A percentile compares a stretch with the other conserved stretches of the same genome.
phyloP scores from a whole-genome alignment of 1,140 invertebrate species.

The Melitaea cinxia region DNA sequence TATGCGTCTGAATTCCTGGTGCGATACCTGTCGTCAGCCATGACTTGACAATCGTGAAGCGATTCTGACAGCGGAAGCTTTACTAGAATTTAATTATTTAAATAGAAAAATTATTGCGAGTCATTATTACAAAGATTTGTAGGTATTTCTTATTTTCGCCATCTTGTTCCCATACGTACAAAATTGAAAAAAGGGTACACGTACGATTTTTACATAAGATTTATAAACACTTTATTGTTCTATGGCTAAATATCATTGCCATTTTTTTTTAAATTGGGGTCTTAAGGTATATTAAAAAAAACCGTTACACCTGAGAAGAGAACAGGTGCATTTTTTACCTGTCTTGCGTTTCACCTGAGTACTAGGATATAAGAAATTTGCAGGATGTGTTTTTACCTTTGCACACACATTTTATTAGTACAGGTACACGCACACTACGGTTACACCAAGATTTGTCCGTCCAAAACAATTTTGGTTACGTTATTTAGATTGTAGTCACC shows the following conservation, averaged over 20 bases:
- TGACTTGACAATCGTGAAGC: slow-evolving; percentile 70
- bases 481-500: too few species aligned
- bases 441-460: neutral
- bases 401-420: slow-evolving; percentile 35
- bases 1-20: slow-evolving; percentile 53
- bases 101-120: neutral
- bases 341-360: slow-evolving; percentile 66
- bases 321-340: slow-evolving; percentile 61
- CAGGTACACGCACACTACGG: slow-evolving; percentile 24
- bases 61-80: slow-evolving; percentile 59
- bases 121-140: too few species aligned
- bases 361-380: slow-evolving; percentile 57
- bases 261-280: too few species aligned
- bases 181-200: too few species aligned
- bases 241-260: too few species aligned
- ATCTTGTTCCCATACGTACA: too few species aligned
- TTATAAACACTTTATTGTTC: too few species aligned
- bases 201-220: too few species aligned
- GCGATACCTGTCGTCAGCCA: slow-evolving; percentile 65
- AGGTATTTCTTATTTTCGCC: too few species aligned
- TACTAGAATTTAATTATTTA: neutral
- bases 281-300: too few species aligned
- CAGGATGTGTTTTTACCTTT: slow-evolving; percentile 50
- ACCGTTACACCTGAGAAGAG: slow-evolving; percentile 26
- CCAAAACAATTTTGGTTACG: too few species aligned